These are phyloP conservation scores for Amblyteles armatorius DNA, from an alignment of 2,888 invertebrate genomes.

Conservation along the genomic window DNA sequence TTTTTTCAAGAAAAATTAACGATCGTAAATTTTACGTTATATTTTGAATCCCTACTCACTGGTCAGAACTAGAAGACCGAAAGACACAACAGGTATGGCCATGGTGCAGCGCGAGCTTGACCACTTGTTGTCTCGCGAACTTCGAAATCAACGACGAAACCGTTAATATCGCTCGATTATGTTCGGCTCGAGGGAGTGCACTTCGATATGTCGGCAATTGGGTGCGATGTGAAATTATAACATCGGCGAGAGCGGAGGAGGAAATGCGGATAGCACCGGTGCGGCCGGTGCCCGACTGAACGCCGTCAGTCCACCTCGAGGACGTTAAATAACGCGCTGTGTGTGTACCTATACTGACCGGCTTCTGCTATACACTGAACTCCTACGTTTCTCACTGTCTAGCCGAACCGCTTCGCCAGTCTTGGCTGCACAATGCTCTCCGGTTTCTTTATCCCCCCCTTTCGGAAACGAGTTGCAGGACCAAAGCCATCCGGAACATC, in stretches of 20 bases:
- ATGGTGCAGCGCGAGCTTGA: slow-evolving; percentile 1
- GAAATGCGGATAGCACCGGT: slow-evolving; percentile 56
- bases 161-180: slow-evolving; percentile 10
- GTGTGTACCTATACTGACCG: slow-evolving; percentile 50
- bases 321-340: slow-evolving; percentile 78
- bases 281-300: slow-evolving; percentile 76
- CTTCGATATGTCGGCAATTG: background rate
- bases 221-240: slow-evolving; percentile 10
- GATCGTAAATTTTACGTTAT: background rate
- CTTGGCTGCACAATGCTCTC: background rate
- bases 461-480: background rate
- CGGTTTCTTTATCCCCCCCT: slow-evolving; percentile 6
- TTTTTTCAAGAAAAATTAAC: background rate
- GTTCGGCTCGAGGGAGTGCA: slow-evolving; percentile 7
- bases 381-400: slow-evolving; percentile 54
- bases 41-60: slow-evolving; percentile 33
- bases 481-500: background rate
- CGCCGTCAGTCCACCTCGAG: slow-evolving; percentile 72
- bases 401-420: slow-evolving; percentile 41
- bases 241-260: slow-evolving; percentile 18
- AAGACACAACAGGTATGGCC: slow-evolving; percentile 3
- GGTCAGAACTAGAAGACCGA: slow-evolving; percentile 37
- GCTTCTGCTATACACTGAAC: slow-evolving; percentile 37
- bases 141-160: slow-evolving; percentile 14
- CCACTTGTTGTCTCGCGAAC: slow-evolving; percentile 16